Percentiles rank a stretch among this genome's conserved stretches.
Evolutionary conservation across 2,888 invertebrate genomes (phyloP).

Genomic region (Agonopterix alstromeriana): DNA sequence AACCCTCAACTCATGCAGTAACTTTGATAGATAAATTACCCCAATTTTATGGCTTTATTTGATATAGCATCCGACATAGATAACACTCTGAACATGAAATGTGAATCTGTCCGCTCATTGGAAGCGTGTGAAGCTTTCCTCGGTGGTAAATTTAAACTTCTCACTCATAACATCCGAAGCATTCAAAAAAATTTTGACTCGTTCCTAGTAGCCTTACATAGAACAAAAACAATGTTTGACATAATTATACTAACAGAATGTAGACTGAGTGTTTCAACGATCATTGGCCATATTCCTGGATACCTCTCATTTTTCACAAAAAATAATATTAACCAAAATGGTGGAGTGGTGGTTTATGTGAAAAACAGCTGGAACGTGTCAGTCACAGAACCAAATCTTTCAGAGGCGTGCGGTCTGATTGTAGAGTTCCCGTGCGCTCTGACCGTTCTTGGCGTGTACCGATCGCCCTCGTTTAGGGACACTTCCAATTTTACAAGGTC

Average conservation of each 20-base stretch:
- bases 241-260: not conserved
- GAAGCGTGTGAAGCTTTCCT: not conserved
- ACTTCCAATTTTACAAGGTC: not conserved
- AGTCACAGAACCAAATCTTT: not conserved
- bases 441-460: conserved; percentile 1
- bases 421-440: not conserved
- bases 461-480: conserved; percentile 1
- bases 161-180: not conserved
- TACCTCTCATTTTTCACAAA: not conserved
- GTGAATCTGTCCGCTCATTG: not conserved
- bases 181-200: not conserved
- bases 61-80: not conserved
- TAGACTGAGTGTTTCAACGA: not conserved
- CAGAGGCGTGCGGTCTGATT: not conserved
- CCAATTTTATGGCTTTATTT: not conserved
- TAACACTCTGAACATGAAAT: not conserved
- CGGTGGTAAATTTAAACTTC: not conserved
- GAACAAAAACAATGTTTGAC: not conserved
- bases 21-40: not conserved
- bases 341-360: too few relatives aligned
- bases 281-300: not conserved
- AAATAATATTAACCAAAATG: conserved; percentile 4
- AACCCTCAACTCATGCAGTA: too few relatives aligned
- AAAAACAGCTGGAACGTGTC: not conserved
- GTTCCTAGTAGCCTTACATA: not conserved